These are phyloP conservation scores for Gambelia wislizenii DNA, from an alignment of 2,797 vertebrate genomes.

Conservation along the genomic window DNA sequence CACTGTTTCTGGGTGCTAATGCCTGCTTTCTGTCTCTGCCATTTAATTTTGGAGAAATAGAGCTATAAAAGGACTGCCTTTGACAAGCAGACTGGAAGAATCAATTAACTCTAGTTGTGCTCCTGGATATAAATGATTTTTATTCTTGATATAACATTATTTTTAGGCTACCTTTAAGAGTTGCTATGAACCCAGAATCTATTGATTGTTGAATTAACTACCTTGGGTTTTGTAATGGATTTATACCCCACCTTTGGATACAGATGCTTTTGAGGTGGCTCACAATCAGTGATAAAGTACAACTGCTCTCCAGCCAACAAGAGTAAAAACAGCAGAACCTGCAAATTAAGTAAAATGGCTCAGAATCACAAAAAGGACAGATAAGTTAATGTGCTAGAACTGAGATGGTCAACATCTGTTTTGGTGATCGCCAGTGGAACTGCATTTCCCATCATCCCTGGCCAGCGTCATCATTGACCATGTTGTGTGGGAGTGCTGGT, in stretches of 20 bases:
- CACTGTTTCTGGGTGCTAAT: background rate
- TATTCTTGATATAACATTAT: background rate
- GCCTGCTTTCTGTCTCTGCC: conserved; percentile 4
- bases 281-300: background rate
- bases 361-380: background rate
- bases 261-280: background rate
- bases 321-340: background rate
- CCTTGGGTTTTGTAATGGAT: background rate
- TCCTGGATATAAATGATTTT: background rate
- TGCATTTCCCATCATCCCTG: too few species aligned
- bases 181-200: background rate
- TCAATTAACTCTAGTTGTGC: background rate
- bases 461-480: background rate
- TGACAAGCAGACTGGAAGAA: conserved; percentile 29
- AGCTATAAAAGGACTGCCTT: conserved; percentile 24
- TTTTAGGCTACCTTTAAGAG: background rate
- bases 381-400: background rate
- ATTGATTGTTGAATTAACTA: background rate
- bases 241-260: background rate
- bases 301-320: background rate
- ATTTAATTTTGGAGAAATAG: conserved; percentile 42
- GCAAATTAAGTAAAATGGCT: background rate
- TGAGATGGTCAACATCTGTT: too few species aligned
- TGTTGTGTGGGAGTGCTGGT: background rate
- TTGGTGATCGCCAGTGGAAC: too few species aligned